Conservation (phyloP, 2,888 invertebrate genomes). For the Pseudoips prasinana region DNA sequence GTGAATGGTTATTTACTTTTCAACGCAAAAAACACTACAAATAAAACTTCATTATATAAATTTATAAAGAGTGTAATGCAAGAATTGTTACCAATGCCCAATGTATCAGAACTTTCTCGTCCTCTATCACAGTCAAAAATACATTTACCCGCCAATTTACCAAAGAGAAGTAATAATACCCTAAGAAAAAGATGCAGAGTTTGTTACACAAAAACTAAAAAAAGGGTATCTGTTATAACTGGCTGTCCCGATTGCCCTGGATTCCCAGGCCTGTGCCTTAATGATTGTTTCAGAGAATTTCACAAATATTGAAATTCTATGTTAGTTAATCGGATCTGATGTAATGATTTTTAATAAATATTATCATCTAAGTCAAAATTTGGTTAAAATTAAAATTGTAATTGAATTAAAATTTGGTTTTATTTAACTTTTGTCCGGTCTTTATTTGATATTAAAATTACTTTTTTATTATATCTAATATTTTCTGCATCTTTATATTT, state of each 20-base stretch:
- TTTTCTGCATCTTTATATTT: conserved; percentile 18
- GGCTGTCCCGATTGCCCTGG: conserved; percentile 19
- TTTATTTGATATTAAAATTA: conserved; percentile 14
- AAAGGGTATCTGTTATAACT: conserved; percentile 12
- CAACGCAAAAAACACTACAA: conserved; percentile 15
- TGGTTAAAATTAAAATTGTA: conserved; percentile 15
- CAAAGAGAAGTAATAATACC: conserved; percentile 16
- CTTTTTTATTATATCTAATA: conserved; percentile 14
- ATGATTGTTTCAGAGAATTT: conserved; percentile 15
- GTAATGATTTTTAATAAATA: conserved; percentile 18
- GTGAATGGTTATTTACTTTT: conserved; percentile 13
- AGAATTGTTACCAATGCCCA: conserved; percentile 17
- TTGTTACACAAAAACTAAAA: conserved; percentile 18
- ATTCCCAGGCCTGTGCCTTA: conserved; percentile 19
- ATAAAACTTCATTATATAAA: conserved; percentile 15
- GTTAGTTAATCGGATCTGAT: conserved; percentile 16
- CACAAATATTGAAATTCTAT: conserved; percentile 16
- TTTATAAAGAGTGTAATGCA: conserved; percentile 15
- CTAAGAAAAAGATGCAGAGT: conserved; percentile 18
- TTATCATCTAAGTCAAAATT: conserved; percentile 15
- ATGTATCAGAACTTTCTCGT: conserved; percentile 16
- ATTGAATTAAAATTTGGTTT: conserved; percentile 14
- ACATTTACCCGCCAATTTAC: conserved; percentile 17
- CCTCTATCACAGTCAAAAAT: conserved; percentile 16
- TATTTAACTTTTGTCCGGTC: conserved; percentile 13